A percentile compares a stretch with the other conserved stretches of the same genome.
phyloP scores from a whole-genome alignment of 30 jellyfish, hydroid and myxozoan genomes.

The Phacellophora camtschatica region DNA sequence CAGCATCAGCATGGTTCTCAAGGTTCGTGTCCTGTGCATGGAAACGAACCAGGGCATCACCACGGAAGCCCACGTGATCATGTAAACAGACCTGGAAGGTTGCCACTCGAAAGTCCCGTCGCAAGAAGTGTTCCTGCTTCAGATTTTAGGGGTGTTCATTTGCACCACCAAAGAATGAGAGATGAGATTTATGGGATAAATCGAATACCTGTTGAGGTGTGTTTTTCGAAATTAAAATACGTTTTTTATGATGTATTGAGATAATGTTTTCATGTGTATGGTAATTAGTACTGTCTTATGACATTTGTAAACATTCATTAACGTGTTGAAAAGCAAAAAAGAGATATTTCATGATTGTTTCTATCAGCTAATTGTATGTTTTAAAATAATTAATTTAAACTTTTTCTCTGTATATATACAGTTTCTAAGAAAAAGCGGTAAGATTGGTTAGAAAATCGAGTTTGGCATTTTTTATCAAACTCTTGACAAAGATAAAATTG shows the following conservation, averaged over 20 bases:
- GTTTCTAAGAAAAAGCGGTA: no score
- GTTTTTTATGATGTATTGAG: no score
- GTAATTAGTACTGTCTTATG: no score
- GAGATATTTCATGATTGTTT: no score
- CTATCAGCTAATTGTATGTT: no score
- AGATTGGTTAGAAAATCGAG: background rate
- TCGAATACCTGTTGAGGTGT: conserved; percentile 75
- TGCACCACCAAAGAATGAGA: conserved; percentile 88
- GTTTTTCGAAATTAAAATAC: background rate
- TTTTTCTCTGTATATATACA: no score
- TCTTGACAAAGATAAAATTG: no score
- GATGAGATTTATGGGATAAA: conserved; percentile 79
- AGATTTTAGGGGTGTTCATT: conserved; percentile 69
- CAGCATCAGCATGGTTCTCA: conserved; percentile 80
- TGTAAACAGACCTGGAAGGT: conserved; percentile 66
- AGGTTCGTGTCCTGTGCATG: conserved; percentile 98
- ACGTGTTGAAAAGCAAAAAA: no score
- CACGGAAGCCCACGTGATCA: conserved; percentile 88
- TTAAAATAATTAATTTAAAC: no score
- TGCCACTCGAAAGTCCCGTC: conserved; percentile 72
- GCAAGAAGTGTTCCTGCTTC: conserved; percentile 58
- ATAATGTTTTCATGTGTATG: no score
- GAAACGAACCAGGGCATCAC: conserved; percentile 92
- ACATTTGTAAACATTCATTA: no score
- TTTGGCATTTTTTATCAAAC: background rate